Evolutionary conservation across 1,140 invertebrate species (phyloP), one percentile per base, ranked within the genome.

Genomic region (Brachionus paranguensis): DNA sequence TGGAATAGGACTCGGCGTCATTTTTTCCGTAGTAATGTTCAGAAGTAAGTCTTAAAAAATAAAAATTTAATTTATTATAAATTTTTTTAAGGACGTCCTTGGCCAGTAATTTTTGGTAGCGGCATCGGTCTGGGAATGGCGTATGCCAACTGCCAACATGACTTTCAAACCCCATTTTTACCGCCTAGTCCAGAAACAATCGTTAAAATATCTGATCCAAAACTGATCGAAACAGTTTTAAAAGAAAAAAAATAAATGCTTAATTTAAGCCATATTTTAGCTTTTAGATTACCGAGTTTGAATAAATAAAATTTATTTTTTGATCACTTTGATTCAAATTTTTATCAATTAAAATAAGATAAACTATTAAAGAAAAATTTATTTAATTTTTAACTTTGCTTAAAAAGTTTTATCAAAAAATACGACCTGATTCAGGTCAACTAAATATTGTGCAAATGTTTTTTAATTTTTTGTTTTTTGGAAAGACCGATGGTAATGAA

Each of bases 91-190:
- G 89, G 87, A 70, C 85, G 87, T 76, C 86, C 88, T 55, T 89
- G 88, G 87, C 88, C 88, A 43, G 86, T 89, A 27, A 86, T 87
- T 64, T 87, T 90, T 85, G 88, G 88, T 29, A 85, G 87, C 45
- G 88, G 88, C 37, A 85, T 88, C 78, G 89, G 89, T 17, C 50
- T 90, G 17, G 91, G 91, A 45, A 91, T 91, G 89, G 90, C 89
- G 29, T 90, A 89, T 87, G 85, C 89, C 47, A 91, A 91, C 85
- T 91, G 91, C 86, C 90, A 90, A 78, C 87, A 91, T 87, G 89
- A 90, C 83, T 90, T 91, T 79, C 81, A 47, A 43, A 17, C 43
- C 17, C 81, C 81, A 8, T 83, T 68, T 70, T 68, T 83, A 41
- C 60, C 45, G 37, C 78, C 78, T 20, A 41, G 50, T 45, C 78